Percentiles rank a stretch among this genome's conserved stretches.
Evolutionary conservation across 1,140 invertebrate genomes (phyloP).

Genomic region (Dreissena polymorpha): DNA sequence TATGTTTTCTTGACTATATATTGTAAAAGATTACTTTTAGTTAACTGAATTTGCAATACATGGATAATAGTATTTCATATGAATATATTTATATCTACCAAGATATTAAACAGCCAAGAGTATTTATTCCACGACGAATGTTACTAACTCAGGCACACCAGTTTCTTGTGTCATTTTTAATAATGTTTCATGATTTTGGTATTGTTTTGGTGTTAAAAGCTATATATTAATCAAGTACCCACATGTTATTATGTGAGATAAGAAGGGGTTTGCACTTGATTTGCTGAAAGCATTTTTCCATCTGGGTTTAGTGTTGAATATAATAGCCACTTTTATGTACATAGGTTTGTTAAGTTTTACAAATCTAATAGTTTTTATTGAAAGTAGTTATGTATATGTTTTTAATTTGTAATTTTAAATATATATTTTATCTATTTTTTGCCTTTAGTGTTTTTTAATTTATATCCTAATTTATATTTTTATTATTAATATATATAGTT

Average conservation of each 20-base stretch:
- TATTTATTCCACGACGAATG: too few species aligned
- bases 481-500: constrained; percentile 10
- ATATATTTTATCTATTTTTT: not conserved
- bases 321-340: not conserved
- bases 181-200: not conserved
- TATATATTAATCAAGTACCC: not conserved
- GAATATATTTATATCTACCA: too few species aligned
- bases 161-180: not conserved
- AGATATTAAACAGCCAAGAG: too few species aligned
- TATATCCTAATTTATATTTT: not conserved
- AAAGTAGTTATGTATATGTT: not conserved
- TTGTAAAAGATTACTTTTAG: too few species aligned
- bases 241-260: not conserved
- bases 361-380: constrained; percentile 9
- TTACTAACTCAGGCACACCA: not conserved
- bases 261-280: not conserved
- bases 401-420: constrained; percentile 2
- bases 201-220: not conserved
- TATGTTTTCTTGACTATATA: too few species aligned
- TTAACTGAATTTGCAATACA: too few species aligned
- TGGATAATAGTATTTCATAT: too few species aligned
- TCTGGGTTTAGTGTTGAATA: not conserved
- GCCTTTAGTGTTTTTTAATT: not conserved
- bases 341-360: constrained; percentile 11
- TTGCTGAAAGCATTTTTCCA: not conserved